These are phyloP conservation scores for Pseudomyrmex concolor DNA, from an alignment of 1,140 invertebrate genomes.

Conservation along the genomic window DNA sequence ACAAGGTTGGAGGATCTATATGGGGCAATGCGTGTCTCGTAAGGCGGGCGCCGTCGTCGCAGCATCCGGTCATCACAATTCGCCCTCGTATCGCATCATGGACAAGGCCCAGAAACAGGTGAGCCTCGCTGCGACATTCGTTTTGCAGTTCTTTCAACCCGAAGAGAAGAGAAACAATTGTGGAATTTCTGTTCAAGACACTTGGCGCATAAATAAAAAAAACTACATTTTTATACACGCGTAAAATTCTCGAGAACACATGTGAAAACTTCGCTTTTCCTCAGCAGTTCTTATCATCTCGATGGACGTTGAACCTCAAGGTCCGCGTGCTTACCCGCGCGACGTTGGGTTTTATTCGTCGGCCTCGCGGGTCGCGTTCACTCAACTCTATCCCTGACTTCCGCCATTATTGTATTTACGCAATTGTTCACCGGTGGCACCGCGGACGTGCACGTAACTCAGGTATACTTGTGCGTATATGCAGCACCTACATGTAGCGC, in stretches of 20 bases:
- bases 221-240: background rate
- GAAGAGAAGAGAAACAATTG: no score
- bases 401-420: slow-evolving; percentile 23
- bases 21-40: slow-evolving; percentile 86
- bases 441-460: background rate
- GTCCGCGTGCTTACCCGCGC: background rate
- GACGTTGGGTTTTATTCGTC: background rate
- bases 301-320: slow-evolving; percentile 43
- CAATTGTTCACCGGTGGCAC: slow-evolving; percentile 5
- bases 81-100: slow-evolving; percentile 84
- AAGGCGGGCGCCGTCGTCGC: slow-evolving; percentile 85
- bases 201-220: no score
- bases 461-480: slow-evolving; percentile 41
- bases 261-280: background rate
- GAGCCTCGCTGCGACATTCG: slow-evolving; percentile 34
- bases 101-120: slow-evolving; percentile 83
- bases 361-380: slow-evolving; percentile 4
- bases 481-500: slow-evolving; percentile 20
- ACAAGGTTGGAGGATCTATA: slow-evolving; percentile 82
- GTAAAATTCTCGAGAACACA: background rate
- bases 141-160: background rate
- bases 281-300: background rate
- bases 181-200: no score
- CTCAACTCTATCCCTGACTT: slow-evolving; percentile 39
- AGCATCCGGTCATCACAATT: slow-evolving; percentile 82